phyloP scores from a whole-genome alignment of 2,797 vertebrate species.

The Periparus ater region DNA sequence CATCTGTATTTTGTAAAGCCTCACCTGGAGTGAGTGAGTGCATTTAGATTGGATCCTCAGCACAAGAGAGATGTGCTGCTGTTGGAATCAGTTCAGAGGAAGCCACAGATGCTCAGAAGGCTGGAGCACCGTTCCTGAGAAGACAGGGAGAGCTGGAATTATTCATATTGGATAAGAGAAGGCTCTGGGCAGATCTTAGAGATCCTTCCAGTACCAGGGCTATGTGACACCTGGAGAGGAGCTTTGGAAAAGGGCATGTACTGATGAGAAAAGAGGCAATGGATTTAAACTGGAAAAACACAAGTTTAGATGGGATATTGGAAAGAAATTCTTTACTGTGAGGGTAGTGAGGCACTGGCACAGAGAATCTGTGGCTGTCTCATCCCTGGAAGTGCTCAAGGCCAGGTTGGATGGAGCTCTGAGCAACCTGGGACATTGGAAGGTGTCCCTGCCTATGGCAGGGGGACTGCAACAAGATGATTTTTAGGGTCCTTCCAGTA shows the following conservation, averaged over 20 bases:
- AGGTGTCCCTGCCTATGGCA: neutral
- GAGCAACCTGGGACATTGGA: neutral
- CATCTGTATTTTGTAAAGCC: neutral
- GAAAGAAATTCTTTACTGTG: neutral
- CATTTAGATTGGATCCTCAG: rapidly evolving
- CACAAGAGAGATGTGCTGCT: neutral
- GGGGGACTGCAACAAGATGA: too few species aligned
- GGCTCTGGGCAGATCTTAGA: neutral
- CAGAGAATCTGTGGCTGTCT: neutral
- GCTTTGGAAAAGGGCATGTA: neutral
- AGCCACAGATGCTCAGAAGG: neutral
- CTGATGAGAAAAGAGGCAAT: neutral
- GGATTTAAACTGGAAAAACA: neutral
- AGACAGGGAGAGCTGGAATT: neutral
- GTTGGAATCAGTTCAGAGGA: neutral
- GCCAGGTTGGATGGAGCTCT: neutral
- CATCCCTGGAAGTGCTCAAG: neutral
- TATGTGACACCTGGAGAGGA: neutral
- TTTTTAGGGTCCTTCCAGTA: neutral
- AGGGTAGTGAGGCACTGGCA: neutral
- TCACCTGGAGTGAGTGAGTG: neutral
- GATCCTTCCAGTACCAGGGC: neutral
- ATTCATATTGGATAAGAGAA: neutral
- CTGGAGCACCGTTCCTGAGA: neutral
- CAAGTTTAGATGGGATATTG: neutral